phyloP scores from a whole-genome alignment of 1,140 invertebrate genomes.

The Meloidogyne hapla region DNA sequence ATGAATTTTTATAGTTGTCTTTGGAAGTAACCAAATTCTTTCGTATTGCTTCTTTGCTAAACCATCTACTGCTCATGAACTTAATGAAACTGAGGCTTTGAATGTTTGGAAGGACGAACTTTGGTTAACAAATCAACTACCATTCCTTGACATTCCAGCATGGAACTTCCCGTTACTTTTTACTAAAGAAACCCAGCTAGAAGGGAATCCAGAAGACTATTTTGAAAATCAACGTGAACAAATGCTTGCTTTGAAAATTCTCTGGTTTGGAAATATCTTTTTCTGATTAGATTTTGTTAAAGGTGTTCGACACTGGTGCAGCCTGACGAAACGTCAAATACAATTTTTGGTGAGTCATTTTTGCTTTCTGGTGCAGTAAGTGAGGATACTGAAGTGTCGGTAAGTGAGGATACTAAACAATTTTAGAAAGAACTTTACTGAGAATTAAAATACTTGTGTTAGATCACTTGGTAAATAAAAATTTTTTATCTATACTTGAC shows the following conservation, averaged over 20 bases:
- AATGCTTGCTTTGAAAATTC: background rate
- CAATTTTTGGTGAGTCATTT: background rate
- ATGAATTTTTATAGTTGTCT: background rate
- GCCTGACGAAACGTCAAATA: background rate
- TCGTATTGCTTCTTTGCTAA: background rate
- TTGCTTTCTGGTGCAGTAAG: background rate
- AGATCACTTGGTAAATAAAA: background rate
- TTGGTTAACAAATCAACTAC: background rate
- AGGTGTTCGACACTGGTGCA: background rate
- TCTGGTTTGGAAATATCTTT: background rate
- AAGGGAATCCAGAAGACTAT: background rate
- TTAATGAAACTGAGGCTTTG: background rate
- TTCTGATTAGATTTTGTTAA: background rate
- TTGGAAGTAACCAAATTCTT: background rate
- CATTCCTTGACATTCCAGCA: background rate
- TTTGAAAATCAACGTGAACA: background rate
- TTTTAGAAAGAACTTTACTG: background rate
- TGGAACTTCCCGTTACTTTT: background rate
- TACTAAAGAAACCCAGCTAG: background rate
- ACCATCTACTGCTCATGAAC: background rate
- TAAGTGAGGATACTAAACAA: background rate
- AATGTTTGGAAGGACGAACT: background rate
- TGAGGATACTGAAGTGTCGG: background rate
- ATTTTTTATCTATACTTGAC: background rate
- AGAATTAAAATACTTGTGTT: no score